phyloP scores from a whole-genome alignment of 2,113 vertebrate genomes.

The Arizona elegans region DNA sequence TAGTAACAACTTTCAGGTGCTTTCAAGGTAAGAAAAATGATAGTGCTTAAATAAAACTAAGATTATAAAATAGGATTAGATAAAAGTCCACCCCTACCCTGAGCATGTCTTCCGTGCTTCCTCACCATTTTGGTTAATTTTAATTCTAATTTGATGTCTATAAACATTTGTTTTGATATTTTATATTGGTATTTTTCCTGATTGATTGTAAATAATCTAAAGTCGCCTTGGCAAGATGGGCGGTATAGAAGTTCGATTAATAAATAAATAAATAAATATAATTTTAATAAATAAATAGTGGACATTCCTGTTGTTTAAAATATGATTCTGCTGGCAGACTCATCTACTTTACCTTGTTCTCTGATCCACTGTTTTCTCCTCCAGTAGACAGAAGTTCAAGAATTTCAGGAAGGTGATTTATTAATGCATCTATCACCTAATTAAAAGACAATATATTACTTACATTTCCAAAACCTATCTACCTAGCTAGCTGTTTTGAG shows the following conservation, averaged over 20 bases:
- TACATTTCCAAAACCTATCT: constrained; percentile 17
- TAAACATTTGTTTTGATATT: not conserved
- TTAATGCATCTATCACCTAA: constrained; percentile 88
- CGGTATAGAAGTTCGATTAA: too few species aligned
- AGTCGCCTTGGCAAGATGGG: not conserved
- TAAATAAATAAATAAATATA: too few species aligned
- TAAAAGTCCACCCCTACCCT: not conserved
- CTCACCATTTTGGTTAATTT: not conserved
- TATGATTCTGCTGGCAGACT: not conserved
- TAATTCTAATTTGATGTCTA: not conserved
- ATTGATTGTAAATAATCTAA: not conserved
- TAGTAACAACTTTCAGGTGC: not conserved
- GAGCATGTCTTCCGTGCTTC: not conserved
- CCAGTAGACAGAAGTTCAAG: constrained; percentile 82
- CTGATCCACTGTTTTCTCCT: constrained; percentile 79
- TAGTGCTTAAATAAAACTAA: not conserved
- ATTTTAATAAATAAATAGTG: not conserved
- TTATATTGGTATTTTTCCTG: not conserved
- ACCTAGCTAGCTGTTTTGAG: not conserved
- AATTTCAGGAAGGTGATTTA: constrained; percentile 88
- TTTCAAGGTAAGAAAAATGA: not conserved
- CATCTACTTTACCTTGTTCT: constrained; percentile 78
- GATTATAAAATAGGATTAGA: not conserved
- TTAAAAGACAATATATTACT: constrained; percentile 54
- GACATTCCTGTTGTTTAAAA: not conserved